Base-by-base conservation (phyloP, 2,797 vertebrate species). In the Ctenopoma kingsleyae region DNA sequence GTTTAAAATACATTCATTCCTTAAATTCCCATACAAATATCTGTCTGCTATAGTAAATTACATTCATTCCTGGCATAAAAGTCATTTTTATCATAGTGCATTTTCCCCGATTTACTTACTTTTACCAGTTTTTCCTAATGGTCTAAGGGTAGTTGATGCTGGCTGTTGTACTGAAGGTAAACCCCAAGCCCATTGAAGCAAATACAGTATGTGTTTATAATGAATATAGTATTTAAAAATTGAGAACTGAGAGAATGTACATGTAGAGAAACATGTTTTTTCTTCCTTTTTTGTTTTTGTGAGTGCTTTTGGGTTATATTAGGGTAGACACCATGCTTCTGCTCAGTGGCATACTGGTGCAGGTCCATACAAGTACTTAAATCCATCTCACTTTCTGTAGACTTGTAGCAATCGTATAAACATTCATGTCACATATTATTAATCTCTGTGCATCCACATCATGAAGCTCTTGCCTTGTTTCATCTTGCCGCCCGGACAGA, bases 361-460 rank as follows among this genome's bases (percentile, higher is more conserved):
- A 44, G 38, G 19, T 72, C 48, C 4, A 7, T 13, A 25, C 47
- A 57, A 48, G 15, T 57, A 50, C 15, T 61, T 48, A 15, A 71
- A 36, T 54, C 38, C 58, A 49, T 48, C 40, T 53, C 49, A 52
- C 53, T 50, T 22, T 25, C 25, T 55, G 53, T 56, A 51, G 38
- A 46, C 43, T 43, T 23, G 23, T 46, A 22, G 59, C 54, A 64
- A 9, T 25, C 62, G 23, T 59, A 76, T 69, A 61, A 52, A 65
- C 67, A 56, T 59, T 76, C 32, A 74, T 48, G 41, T 22, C 2
- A 69, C 68, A 20, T 49, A 47, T 74, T 63, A 70, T 79, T 79
- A 22, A 83, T 77, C 16, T 71, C 2, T 51, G 30, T 43, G n/a
- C 32, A 25, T 48, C 40, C 23, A 66, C 22, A 27, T 16, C 12